phyloP scores from a whole-genome alignment of 2,888 invertebrate genomes.

The Scaptodrosophila latifasciaeformis region DNA sequence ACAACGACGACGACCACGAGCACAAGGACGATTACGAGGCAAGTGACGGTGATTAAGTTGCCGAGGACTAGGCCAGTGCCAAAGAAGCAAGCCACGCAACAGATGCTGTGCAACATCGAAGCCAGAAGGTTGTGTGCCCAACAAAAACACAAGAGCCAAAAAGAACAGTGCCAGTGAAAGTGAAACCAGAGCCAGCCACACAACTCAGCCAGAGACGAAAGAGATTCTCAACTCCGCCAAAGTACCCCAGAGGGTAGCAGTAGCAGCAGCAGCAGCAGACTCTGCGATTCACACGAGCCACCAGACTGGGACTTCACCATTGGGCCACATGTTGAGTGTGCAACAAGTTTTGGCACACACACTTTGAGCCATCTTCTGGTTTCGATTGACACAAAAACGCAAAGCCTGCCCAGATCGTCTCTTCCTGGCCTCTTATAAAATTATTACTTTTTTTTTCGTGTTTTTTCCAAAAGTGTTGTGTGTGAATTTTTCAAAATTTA shows the following conservation, averaged over 20 bases:
- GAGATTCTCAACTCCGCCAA: too few relatives aligned
- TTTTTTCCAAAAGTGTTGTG: constrained; percentile 1
- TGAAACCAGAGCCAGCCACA: neutral
- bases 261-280: constrained; percentile 6
- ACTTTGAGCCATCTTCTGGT: neutral
- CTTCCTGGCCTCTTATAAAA: too few relatives aligned
- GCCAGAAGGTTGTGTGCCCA: constrained; percentile 51
- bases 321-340: constrained; percentile 15
- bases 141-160: neutral
- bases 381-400: too few relatives aligned
- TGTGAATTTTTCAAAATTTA: neutral
- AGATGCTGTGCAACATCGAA: constrained; percentile 65
- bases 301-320: neutral
- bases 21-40: constrained; percentile 7
- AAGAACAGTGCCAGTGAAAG: neutral
- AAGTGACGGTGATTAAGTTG: constrained; percentile 44
- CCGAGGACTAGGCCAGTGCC: constrained; percentile 10
- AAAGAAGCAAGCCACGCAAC: constrained; percentile 44
- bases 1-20: neutral
- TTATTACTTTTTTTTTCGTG: neutral
- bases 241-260: too few relatives aligned
- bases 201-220: constrained; percentile 6
- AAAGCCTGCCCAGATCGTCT: too few relatives aligned
- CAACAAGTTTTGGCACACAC: constrained; percentile 3
- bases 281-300: neutral